phyloP scores from a whole-genome alignment of 2,888 invertebrate species.

The Brachylomia viminalis region DNA sequence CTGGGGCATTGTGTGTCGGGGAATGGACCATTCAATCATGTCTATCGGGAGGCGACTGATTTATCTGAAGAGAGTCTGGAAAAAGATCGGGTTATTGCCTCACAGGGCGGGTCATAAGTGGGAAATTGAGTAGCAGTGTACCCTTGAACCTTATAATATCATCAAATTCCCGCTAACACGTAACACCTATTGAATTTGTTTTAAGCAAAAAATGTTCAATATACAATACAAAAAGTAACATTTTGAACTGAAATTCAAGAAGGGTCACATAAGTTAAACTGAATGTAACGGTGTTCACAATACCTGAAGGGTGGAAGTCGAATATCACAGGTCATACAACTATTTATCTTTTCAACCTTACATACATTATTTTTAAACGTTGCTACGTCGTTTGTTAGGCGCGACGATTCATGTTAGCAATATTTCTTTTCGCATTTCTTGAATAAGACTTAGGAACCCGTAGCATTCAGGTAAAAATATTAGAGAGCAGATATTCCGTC shows the following conservation, averaged over 20 bases:
- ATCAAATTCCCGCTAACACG: background rate
- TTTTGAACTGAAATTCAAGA: background rate
- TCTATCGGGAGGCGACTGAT: conserved; percentile 20
- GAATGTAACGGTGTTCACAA: background rate
- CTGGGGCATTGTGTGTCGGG: conserved; percentile 24
- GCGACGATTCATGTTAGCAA: background rate
- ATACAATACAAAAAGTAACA: conserved; percentile 3
- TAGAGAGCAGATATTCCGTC: conserved; percentile 23
- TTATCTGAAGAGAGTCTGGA: conserved; percentile 5
- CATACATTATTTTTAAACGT: conserved; percentile 1
- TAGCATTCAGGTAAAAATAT: conserved; percentile 1
- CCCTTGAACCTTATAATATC: conserved; percentile 5
- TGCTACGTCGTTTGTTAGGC: background rate
- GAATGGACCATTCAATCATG: conserved; percentile 46
- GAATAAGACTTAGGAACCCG: background rate
- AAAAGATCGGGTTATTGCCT: conserved; percentile 15
- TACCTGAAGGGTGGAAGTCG: background rate
- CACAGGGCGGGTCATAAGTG: background rate
- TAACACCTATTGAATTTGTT: conserved; percentile 13
- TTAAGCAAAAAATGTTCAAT: conserved; percentile 6
- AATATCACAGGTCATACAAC: background rate
- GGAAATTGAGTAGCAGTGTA: background rate
- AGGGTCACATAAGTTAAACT: conserved; percentile 18
- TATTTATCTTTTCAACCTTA: background rate
- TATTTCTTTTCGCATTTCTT: conserved; percentile 5